Evolutionary conservation across 2,888 invertebrate genomes (phyloP), one percentile per base, ranked within the genome.

Genomic region (Rhagium mordax): DNA sequence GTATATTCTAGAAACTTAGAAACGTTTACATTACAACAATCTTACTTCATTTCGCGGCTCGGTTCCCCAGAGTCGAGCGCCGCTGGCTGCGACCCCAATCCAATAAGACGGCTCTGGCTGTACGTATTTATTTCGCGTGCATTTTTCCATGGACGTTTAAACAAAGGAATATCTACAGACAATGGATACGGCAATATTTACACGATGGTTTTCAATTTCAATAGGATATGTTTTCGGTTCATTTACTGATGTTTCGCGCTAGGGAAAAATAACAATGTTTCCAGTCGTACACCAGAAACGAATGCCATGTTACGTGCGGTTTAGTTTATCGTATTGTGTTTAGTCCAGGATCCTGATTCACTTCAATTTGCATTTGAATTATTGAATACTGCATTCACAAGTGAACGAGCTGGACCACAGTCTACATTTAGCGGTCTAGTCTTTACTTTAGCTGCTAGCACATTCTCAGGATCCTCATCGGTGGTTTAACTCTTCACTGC

Each of bases 141-240:
- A 55, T 67, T 67, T 67, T 55, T 47, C 51, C 65, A 33, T 18
- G 20, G 18, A 3, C 41, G 47, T 24, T 67, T 24, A 57, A 57
- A 67, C 67, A 67, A 67, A 57, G 16, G 57, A 24, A 48, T 49
- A 18, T 65, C 7, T 27, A 24, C 21, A 5, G 27, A 47, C 67
- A 57, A 67, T 67, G 47, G 53, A 20, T 20, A 16, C 15, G 53
- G 65, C 53, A 65, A 65, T 67, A 67, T 67, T 67, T 67, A 21
- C 67, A 53, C 57, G 67, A 47, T 24, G 67, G 67, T 55, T 57
- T 67, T 67, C 55, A 41, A 67, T 67, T 67, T 47, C 57, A 24
- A 57, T 57, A 55, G 57, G 33, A 67, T 67, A 67, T 67, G 67
- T 67, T 67, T 67, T 67, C 67, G 67, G 57, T 67, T 55, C 67